Base-by-base conservation (phyloP, 2,888 invertebrate genomes). In the Desoria tigrina region DNA sequence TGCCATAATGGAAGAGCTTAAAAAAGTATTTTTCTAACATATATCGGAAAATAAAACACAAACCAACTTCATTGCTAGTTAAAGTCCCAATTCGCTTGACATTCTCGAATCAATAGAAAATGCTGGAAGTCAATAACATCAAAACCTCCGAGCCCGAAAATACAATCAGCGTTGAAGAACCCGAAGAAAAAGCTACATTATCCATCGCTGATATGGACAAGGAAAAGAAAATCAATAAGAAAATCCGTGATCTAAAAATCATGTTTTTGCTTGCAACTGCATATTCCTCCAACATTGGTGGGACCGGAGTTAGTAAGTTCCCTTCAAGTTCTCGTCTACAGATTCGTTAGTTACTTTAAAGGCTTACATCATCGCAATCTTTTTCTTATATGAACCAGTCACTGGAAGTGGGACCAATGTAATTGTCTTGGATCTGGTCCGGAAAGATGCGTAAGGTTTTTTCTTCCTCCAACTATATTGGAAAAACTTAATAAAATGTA, bases 211-310 rank as follows among this genome's bases (percentile, higher is more conserved):
- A 45, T 9, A n/a, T 16, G 4, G 51, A 51, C 3, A 51, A 42
- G n/a, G 32, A 32, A 32, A 32, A 32, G 32, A 45, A 45, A 21
- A 16, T 21, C n/a, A 6, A 45, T 18, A 18, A 55, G 11, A 63
- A 68, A 58, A 66, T 74, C 23, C 50, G 63, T 21, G 63, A 71
- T 45, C 24, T 76, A 9, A 62, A 66, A 58, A 60, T 69, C 4
- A 74, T 76, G 76, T 74, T 76, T 63, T 57, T 74, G 11, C 39
- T 74, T 3, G 76, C 72, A 0, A 69, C 68, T 1, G 74, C 74
- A 6, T 72, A 67, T 42, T 55, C 73, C 3, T 68, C 71, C 23
- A 76, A 74, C 59, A 74, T 76, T 54, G 76, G 76, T n/a, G 68
- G 68, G 6, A 68, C 65, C 27, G 68, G 68, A 27, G 61, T 68